Conservation (phyloP, 2,888 invertebrate species). For the Drosophila planitibia region DNA sequence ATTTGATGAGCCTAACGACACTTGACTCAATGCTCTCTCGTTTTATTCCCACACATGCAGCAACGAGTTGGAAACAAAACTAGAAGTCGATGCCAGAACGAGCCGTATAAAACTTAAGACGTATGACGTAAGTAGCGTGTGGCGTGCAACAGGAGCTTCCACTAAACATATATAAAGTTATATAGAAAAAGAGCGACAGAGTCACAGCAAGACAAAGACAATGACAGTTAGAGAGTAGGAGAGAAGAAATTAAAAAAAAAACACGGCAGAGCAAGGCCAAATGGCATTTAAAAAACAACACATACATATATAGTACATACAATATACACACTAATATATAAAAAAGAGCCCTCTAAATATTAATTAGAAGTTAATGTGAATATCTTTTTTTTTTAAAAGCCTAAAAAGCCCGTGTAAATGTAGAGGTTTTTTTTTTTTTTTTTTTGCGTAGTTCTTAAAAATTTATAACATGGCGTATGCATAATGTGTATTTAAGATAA, state of each 20-base stretch:
- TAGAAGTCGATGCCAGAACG: slow-evolving; percentile 80
- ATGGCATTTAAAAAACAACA: slow-evolving; percentile 43
- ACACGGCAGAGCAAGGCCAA: slow-evolving; percentile 30
- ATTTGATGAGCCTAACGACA: neutral
- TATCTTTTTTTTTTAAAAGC: slow-evolving; percentile 35
- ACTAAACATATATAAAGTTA: slow-evolving; percentile 73
- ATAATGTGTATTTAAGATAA: slow-evolving; percentile 43
- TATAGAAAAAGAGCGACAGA: slow-evolving; percentile 25
- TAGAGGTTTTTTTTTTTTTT: slow-evolving; percentile 22
- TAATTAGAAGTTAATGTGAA: slow-evolving; percentile 66
- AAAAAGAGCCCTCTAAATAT: slow-evolving; percentile 42
- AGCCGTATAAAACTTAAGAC: slow-evolving; percentile 33
- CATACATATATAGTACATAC: slow-evolving; percentile 27
- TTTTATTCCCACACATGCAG: slow-evolving; percentile 85
- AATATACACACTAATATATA: slow-evolving; percentile 31
- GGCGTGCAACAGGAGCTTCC: slow-evolving; percentile 84
- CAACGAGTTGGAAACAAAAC: slow-evolving; percentile 95
- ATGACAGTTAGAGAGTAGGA: neutral
- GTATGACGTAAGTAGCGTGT: slow-evolving; percentile 63
- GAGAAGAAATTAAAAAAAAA: neutral
- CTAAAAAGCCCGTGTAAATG: slow-evolving; percentile 38
- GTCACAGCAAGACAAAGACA: slow-evolving; percentile 1
- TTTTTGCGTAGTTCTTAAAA: slow-evolving; percentile 27
- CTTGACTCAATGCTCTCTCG: neutral
- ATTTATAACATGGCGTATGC: slow-evolving; percentile 19